Evolutionary conservation across 2,888 invertebrate genomes (phyloP).

Genomic region (Eupithecia inturbata): DNA sequence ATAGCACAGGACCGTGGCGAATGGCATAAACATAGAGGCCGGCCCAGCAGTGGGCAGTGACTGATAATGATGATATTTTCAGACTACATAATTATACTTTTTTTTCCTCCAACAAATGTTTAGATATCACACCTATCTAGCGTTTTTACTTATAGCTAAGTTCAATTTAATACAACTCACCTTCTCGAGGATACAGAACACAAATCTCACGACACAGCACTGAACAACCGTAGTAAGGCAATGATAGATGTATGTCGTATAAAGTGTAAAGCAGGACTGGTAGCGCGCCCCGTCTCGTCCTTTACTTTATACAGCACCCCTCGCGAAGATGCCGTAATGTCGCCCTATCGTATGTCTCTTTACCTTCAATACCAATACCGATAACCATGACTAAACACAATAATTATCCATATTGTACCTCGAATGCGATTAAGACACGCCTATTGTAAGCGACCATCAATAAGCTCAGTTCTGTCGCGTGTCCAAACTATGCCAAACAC

Average conservation of each 20-base stretch:
- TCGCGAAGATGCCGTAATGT: slow-evolving; percentile 70
- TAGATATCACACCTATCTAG: not conserved
- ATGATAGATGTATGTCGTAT: slow-evolving; percentile 57
- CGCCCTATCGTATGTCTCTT: slow-evolving; percentile 68
- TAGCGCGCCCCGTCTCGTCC: slow-evolving; percentile 66
- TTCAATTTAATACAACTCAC: slow-evolving; percentile 56
- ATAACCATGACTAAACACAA: slow-evolving; percentile 61
- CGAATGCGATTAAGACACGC: slow-evolving; percentile 37
- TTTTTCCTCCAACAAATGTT: not conserved
- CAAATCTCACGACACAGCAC: slow-evolving; percentile 70
- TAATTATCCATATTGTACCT: slow-evolving; percentile 38
- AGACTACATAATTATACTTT: not conserved
- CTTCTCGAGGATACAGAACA: slow-evolving; percentile 59
- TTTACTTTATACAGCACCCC: slow-evolving; percentile 72
- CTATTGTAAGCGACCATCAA: slow-evolving; percentile 43
- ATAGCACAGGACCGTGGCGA: too few species aligned
- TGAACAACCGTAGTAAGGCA: slow-evolving; percentile 60
- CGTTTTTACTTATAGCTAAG: not conserved
- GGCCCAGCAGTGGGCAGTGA: too few species aligned
- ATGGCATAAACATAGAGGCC: too few species aligned
- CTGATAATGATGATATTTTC: not conserved
- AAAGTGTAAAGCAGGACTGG: slow-evolving; percentile 67
- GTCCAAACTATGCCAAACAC: slow-evolving; percentile 51
- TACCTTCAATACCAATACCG: slow-evolving; percentile 52
- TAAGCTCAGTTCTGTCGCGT: slow-evolving; percentile 54